phyloP scores from a whole-genome alignment of 2,888 invertebrate genomes.

The Yponomeuta plumbellus region DNA sequence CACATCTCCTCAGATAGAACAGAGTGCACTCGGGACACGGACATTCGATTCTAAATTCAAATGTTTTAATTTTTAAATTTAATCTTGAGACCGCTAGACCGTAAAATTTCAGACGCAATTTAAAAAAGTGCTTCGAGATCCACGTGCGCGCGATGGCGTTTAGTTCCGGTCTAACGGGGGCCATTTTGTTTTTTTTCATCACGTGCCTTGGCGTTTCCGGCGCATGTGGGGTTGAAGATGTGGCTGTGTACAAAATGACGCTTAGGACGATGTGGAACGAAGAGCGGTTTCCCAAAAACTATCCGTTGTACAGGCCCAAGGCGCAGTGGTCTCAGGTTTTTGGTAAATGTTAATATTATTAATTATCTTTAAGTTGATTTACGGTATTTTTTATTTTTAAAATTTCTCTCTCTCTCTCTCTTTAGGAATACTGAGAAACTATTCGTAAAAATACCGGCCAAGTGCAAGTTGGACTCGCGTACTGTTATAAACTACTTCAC shows the following conservation, averaged over 20 bases:
- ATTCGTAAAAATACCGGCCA: too few species aligned
- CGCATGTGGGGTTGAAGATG: constrained; percentile 84
- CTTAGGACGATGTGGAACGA: constrained; percentile 92
- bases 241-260: constrained; percentile 91
- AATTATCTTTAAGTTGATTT: background rate
- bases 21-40: constrained; percentile 42
- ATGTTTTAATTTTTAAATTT: constrained; percentile 20
- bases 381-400: background rate
- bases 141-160: constrained; percentile 42
- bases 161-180: constrained; percentile 39
- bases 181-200: constrained; percentile 57
- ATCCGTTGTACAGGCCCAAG: constrained; percentile 91
- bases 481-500: too few species aligned
- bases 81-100: constrained; percentile 21
- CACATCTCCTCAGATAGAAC: constrained; percentile 44
- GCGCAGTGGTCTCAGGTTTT: constrained; percentile 95
- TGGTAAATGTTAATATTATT: constrained; percentile 79
- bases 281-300: constrained; percentile 92
- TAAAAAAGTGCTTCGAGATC: constrained; percentile 20
- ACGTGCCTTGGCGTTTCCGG: constrained; percentile 26
- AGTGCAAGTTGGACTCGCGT: too few species aligned
- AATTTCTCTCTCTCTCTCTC: too few species aligned
- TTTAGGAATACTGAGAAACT: too few species aligned
- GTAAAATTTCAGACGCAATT: constrained; percentile 27
- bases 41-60: constrained; percentile 31